Base-by-base conservation (phyloP, 2,113 vertebrate genomes). In the Oryzias melastigma region DNA sequence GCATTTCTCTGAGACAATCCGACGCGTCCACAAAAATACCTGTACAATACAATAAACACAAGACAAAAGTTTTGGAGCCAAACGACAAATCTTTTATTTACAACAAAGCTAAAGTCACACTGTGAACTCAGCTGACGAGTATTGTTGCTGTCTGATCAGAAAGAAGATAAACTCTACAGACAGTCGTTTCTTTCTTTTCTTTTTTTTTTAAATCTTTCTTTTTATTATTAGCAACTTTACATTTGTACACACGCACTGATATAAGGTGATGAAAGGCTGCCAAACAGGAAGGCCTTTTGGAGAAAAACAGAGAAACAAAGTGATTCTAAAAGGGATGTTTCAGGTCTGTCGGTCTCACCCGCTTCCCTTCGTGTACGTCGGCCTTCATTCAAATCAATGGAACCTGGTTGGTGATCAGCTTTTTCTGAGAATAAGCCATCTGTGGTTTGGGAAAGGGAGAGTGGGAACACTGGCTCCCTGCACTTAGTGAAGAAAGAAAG, bases 71-170 rank as follows among this genome's bases (percentile, higher is more conserved):
- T 65, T 67, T 65, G 67, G 71, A 82, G 75, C 68, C 82, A 73
- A 71, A 83, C 65, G 55, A 59, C 63, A 77, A 75, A 68, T 71
- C 62, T 76, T 87, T 88, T 90, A 88, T 90, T 90, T 86, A 86
- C 80, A 90, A 58, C n/a, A 58, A 64, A 74, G 73, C 64, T 81
- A 52, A 53, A 78, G 71, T 81, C 80, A 65, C 69, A 77, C 47
- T 35, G 57, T 55, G 51, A 58, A 57, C 67, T 16, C 20, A 45
- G 25, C 62, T 5, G 25, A 54, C 14, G 24, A 55, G 60, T 67
- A 60, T 42, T 58, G 68, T 51, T 66, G 43, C 54, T 60, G 58
- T 60, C 27, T 48, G 63, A 57, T 58, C 47, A 72, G 42, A 42
- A 46, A 43, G 13, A 62, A 35, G 54, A 48, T 51, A 13, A 46